Conservation (phyloP, 2,113 vertebrate genomes). For the Scytalopus superciliaris region DNA sequence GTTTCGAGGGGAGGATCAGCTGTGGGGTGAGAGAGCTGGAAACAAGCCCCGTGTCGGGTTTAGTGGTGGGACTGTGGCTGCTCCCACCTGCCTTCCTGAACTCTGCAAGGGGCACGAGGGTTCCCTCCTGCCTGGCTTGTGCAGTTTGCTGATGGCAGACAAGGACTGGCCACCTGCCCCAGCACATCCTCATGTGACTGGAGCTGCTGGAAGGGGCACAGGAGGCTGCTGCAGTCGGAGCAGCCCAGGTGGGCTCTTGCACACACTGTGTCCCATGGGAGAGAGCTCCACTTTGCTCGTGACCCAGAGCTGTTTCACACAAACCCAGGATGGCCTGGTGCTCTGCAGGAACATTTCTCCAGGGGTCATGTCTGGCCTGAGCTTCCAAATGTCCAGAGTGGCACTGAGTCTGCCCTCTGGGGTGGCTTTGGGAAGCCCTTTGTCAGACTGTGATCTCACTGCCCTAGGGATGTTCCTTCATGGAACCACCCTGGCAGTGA, state of each 20-base stretch:
- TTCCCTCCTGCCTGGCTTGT: not conserved
- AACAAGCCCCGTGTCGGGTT: not conserved
- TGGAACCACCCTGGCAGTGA: not conserved
- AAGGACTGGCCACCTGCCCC: not conserved
- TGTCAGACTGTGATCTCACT: not conserved
- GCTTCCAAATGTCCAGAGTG: not conserved
- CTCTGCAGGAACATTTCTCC: not conserved
- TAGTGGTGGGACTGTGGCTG: not conserved
- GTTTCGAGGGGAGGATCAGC: not conserved
- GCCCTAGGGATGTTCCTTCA: not conserved
- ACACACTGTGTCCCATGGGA: rapidly evolving
- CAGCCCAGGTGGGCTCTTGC: not conserved
- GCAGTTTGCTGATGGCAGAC: not conserved
- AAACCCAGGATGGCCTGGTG: not conserved
- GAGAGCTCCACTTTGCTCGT: not conserved
- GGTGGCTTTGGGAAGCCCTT: not conserved
- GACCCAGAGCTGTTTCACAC: not conserved
- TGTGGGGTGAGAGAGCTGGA: not conserved
- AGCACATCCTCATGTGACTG: not conserved
- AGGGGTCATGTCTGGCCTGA: not conserved
- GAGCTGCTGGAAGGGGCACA: not conserved
- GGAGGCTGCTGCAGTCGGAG: not conserved
- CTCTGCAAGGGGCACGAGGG: not conserved
- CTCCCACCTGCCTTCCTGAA: not conserved
- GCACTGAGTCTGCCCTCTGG: not conserved